Evolutionary conservation across 30 jellyfish, hydroid and myxozoan genomes (phyloP).

Genomic region (Hydra vulgaris): DNA sequence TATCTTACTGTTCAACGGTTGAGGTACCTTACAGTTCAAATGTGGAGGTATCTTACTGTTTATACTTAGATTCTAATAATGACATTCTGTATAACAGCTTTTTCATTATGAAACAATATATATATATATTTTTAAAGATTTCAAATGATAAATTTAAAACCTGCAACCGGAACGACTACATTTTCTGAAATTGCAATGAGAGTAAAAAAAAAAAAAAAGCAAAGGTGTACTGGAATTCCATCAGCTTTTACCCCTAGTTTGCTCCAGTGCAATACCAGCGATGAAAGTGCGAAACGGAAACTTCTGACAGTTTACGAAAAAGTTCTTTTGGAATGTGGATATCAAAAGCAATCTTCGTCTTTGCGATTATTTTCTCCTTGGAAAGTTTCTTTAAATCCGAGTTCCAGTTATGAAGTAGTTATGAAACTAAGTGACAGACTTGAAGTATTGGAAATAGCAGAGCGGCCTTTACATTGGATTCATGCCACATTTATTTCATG

Average conservation of each 20-base stretch:
- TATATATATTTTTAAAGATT: background rate
- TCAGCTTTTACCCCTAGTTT: conserved; percentile 49
- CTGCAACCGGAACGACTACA: background rate
- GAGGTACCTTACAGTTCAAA: too few species aligned
- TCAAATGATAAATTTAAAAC: background rate
- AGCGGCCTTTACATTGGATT: conserved; percentile 61
- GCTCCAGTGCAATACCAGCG: conserved; percentile 25
- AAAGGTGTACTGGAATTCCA: conserved; percentile 9
- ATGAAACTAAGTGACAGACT: conserved; percentile 29
- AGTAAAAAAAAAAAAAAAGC: background rate
- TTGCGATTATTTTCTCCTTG: conserved; percentile 29
- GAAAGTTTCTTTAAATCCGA: conserved; percentile 49
- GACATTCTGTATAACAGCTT: too few species aligned
- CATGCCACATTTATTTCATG: conserved; percentile 50
- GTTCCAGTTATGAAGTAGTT: conserved; percentile 60
- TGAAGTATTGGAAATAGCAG: conserved; percentile 24
- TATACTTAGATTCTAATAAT: too few species aligned
- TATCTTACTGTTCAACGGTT: too few species aligned
- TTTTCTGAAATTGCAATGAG: background rate
- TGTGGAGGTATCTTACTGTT: too few species aligned
- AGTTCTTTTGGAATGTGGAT: conserved; percentile 45
- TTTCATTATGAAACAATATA: background rate
- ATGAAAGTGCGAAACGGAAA: background rate
- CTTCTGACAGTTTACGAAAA: conserved; percentile 4
- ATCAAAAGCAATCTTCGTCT: background rate